phyloP scores from a whole-genome alignment of 2,888 invertebrate species.

The Junonia oenone region DNA sequence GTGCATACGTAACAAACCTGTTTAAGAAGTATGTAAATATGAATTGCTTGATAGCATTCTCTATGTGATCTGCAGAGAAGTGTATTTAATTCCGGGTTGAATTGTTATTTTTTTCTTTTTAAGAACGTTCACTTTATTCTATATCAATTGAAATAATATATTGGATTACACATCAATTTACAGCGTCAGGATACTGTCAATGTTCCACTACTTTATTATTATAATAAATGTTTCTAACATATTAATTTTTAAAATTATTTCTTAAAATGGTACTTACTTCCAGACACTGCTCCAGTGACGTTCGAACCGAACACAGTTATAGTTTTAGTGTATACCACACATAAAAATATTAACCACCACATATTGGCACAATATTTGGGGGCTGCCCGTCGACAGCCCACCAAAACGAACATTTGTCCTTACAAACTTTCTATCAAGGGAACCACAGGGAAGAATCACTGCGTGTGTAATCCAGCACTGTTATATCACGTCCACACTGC shows the following conservation, averaged over 20 bases:
- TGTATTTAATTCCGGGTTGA: constrained; percentile 6
- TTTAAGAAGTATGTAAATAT: constrained; percentile 25
- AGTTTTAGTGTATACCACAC: constrained; percentile 65
- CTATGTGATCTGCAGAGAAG: constrained; percentile 15
- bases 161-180: not conserved
- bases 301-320: constrained; percentile 61
- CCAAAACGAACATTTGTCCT: constrained; percentile 70
- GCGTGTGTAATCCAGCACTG: constrained; percentile 38
- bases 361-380: constrained; percentile 73
- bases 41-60: constrained; percentile 12
- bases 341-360: constrained; percentile 74
- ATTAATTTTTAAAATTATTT: not conserved
- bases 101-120: too few species aligned
- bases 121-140: not conserved
- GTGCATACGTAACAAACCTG: constrained; percentile 32
- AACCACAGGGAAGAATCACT: constrained; percentile 59
- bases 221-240: not conserved
- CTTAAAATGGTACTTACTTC: constrained; percentile 51
- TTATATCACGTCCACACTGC: constrained; percentile 44
- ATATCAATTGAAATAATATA: not conserved
- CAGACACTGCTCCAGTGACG: constrained; percentile 48
- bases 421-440: constrained; percentile 67
- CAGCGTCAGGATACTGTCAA: not conserved
- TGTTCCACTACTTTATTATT: not conserved
- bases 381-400: constrained; percentile 78